Conservation (phyloP, 2,797 vertebrate species). For the Macrochelys suwanniensis region DNA sequence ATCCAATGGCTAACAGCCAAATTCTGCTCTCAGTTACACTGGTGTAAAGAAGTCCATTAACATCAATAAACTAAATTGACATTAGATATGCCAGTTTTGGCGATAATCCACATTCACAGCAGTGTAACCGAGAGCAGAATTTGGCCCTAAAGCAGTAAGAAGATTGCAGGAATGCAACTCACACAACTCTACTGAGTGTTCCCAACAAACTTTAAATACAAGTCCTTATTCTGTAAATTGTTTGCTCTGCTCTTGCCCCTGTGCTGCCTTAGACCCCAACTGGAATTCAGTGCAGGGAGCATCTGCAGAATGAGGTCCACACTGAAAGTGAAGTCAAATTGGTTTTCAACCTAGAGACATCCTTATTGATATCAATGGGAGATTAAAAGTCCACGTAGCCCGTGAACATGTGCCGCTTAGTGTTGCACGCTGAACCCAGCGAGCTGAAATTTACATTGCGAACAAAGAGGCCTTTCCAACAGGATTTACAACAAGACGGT, state of each 20-base stretch:
- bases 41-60: not conserved
- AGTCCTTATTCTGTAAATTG: not conserved
- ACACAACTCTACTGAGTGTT: not conserved
- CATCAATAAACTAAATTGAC: slow-evolving; percentile 14
- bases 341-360: slow-evolving; percentile 4
- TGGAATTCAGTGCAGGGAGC: fast-evolving
- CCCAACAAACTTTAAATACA: not conserved
- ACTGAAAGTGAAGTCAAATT: fast-evolving
- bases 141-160: not conserved
- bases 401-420: not conserved
- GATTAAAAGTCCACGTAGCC: slow-evolving; percentile 52
- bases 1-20: not conserved
- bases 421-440: not conserved
- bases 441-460: not conserved
- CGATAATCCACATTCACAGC: not conserved
- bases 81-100: not conserved
- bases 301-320: not conserved
- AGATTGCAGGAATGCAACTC: fast-evolving
- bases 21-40: slow-evolving; percentile 37
- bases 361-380: not conserved
- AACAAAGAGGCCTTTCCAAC: slow-evolving; percentile 5
- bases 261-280: not conserved
- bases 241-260: not conserved
- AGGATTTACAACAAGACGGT: not conserved
- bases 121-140: not conserved